Percentiles rank a stretch among this genome's conserved stretches.
Conservation (phyloP, 2,888 invertebrate genomes). For the Troides oblongomaculatus region DNA sequence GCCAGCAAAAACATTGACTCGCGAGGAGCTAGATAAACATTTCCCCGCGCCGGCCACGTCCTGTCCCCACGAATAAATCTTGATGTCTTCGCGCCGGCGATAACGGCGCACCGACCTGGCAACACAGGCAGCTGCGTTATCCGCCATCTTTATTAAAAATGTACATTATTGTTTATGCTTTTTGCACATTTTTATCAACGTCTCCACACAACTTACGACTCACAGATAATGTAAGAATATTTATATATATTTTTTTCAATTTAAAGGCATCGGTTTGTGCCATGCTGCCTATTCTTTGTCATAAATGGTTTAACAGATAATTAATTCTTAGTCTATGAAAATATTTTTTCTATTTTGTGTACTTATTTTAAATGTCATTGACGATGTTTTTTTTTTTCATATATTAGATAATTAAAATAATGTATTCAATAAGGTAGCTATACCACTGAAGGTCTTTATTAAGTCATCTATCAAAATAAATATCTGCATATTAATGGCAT, state of each 20-base stretch:
- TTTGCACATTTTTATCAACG: conserved; percentile 2
- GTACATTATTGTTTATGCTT: conserved; percentile 22
- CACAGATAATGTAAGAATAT: neutral
- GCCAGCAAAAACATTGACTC: conserved; percentile 44
- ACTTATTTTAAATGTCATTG: no score
- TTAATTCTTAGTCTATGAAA: no score
- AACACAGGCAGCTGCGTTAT: conserved; percentile 29
- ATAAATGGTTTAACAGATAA: no score
- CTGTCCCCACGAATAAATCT: conserved; percentile 65
- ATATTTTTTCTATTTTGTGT: no score
- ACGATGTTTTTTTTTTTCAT: no score
- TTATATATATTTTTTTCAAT: neutral
- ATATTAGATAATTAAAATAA: no score
- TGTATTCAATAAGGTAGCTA: no score
- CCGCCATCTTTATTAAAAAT: conserved; percentile 33
- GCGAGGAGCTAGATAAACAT: conserved; percentile 63
- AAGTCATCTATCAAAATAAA: no score
- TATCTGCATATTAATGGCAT: no score
- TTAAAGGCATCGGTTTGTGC: no score
- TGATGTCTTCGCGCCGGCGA: conserved; percentile 58
- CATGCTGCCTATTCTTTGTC: no score
- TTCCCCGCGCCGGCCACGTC: conserved; percentile 60
- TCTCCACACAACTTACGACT: neutral
- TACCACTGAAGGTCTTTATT: no score
- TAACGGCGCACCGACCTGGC: conserved; percentile 37